These are phyloP conservation scores for Tetraodon nigroviridis DNA, from an alignment of 2,113 vertebrate genomes.

Conservation along the genomic window DNA sequence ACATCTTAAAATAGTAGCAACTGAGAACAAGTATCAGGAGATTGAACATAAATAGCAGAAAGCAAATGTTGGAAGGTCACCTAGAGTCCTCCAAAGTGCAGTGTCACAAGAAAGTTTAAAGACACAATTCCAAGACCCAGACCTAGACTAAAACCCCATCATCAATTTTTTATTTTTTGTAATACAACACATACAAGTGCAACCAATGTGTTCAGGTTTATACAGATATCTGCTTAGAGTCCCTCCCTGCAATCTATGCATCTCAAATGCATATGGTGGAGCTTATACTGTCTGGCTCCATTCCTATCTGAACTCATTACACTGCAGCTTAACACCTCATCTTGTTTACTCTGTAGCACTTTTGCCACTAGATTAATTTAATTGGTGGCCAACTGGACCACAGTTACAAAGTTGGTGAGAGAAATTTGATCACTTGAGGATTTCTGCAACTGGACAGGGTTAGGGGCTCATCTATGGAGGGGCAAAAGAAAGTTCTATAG, in stretches of 20 bases:
- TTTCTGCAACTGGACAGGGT: conserved; percentile 26
- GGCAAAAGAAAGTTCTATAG: conserved; percentile 29
- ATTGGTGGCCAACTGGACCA: conserved; percentile 8
- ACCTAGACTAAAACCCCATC: too few relatives aligned
- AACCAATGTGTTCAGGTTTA: too few relatives aligned
- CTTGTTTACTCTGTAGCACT: conserved; percentile 38
- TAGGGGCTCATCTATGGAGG: conserved; percentile 30
- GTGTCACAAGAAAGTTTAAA: too few relatives aligned
- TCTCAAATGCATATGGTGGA: not conserved
- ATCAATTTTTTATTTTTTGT: too few relatives aligned
- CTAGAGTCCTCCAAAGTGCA: too few relatives aligned
- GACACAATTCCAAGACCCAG: too few relatives aligned
- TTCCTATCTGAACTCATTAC: not conserved
- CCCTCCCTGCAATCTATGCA: too few relatives aligned
- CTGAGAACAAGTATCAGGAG: not conserved
- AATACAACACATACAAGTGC: too few relatives aligned
- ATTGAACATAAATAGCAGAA: not conserved
- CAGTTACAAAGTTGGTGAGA: not conserved
- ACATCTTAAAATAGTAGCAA: not conserved
- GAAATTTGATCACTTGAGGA: conserved; percentile 50
- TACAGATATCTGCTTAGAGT: too few relatives aligned
- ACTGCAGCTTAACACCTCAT: conserved; percentile 27
- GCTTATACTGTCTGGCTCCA: not conserved
- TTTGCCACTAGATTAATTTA: conserved; percentile 35
- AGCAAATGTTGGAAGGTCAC: too few relatives aligned